Percentiles rank a stretch among this genome's conserved stretches.
Evolutionary conservation across 2,113 vertebrate genomes (phyloP).

Genomic region (Propithecus coquereli): DNA sequence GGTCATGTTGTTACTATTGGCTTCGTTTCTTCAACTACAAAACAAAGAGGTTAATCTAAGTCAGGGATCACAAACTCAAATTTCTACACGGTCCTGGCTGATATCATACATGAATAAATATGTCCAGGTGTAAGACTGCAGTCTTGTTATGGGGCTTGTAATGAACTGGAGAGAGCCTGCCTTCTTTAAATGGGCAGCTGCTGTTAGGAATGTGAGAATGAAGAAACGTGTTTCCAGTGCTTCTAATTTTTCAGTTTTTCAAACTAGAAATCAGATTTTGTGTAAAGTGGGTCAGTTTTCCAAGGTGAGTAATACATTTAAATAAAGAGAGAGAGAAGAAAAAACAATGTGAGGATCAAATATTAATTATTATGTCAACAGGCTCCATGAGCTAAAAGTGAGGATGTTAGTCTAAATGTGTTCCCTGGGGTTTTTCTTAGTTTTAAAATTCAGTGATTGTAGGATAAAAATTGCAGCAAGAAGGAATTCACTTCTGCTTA

Average conservation of each 20-base stretch:
- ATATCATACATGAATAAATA: not conserved
- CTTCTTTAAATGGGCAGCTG: not conserved
- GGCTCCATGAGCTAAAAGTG: not conserved
- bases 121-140: not conserved
- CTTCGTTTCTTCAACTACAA: not conserved
- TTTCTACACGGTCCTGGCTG: not conserved
- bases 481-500: not conserved
- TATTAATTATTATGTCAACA: not conserved
- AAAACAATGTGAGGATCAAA: not conserved
- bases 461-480: not conserved
- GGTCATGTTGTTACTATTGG: not conserved
- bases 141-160: not conserved
- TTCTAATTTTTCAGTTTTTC: not conserved
- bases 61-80: not conserved
- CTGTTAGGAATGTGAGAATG: not conserved
- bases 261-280: not conserved
- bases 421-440: not conserved
- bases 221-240: not conserved
- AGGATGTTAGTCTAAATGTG: not conserved
- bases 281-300: not conserved
- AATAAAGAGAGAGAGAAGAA: not conserved
- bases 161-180: not conserved
- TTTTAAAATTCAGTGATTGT: constrained; percentile 2
- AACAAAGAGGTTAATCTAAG: not conserved
- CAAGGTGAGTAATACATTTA: not conserved